Evolutionary conservation across 1,140 invertebrate species (phyloP).

Genomic region (Brachionus asplanchnoidis): DNA sequence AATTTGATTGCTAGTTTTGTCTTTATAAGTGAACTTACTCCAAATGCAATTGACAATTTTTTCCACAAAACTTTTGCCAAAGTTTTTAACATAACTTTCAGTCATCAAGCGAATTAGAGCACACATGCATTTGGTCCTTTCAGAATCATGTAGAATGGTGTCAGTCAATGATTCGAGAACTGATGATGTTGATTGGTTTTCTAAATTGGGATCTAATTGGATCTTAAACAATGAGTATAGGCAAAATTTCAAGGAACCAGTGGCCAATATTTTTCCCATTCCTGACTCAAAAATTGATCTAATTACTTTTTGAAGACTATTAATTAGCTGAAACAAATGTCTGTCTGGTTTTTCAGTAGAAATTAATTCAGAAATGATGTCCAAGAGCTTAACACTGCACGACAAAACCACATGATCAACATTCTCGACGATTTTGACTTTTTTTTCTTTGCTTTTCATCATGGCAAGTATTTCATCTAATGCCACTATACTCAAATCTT

Average conservation of each 20-base stretch:
- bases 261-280: background rate
- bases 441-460: background rate
- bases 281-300: background rate
- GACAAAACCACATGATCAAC: background rate
- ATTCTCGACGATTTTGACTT: background rate
- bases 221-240: background rate
- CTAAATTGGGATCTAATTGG: background rate
- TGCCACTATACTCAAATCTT: background rate
- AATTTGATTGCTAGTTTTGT: background rate
- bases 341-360: background rate
- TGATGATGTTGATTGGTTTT: background rate
- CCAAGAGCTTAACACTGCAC: background rate
- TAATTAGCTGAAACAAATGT: background rate
- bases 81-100: background rate
- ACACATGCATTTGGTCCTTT: background rate
- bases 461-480: background rate
- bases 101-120: background rate
- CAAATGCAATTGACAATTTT: background rate
- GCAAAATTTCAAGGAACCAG: background rate
- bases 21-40: background rate
- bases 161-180: background rate
- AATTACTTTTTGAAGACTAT: background rate
- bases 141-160: background rate
- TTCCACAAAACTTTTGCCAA: background rate
- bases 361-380: background rate